phyloP scores from a whole-genome alignment of 2,113 vertebrate genomes.

The Rousettus leschenaultii region DNA sequence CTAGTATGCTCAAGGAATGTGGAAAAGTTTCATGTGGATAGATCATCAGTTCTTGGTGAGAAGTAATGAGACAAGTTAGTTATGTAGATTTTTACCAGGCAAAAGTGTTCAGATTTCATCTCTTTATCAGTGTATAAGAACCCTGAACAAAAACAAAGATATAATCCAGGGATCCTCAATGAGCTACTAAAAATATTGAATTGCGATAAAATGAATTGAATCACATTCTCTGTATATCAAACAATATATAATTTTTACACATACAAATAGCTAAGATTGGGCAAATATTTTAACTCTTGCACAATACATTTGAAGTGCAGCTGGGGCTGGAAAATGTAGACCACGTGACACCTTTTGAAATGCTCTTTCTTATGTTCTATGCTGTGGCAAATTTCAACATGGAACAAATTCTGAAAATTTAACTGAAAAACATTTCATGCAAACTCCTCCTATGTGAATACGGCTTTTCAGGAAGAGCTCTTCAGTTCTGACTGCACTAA shows the following conservation, averaged over 20 bases:
- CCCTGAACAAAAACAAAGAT: background rate
- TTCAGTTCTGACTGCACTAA: conserved; percentile 41
- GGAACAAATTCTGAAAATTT: conserved; percentile 56
- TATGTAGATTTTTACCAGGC: background rate
- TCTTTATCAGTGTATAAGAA: background rate
- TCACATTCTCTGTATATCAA: background rate
- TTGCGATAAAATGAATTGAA: conserved; percentile 28
- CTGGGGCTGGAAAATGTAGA: conserved; percentile 43
- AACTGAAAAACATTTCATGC: conserved; percentile 34
- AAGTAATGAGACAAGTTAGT: background rate
- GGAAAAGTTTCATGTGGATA: background rate
- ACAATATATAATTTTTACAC: conserved; percentile 51
- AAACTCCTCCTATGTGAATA: conserved; percentile 28
- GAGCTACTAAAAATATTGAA: conserved; percentile 32
- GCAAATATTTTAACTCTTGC: conserved; percentile 24
- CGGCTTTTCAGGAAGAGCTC: conserved; percentile 52
- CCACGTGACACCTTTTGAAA: conserved; percentile 38
- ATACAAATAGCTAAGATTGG: conserved; percentile 42
- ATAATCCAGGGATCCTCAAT: background rate
- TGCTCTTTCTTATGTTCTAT: conserved; percentile 30
- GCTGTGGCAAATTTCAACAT: conserved; percentile 45
- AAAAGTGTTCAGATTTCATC: background rate
- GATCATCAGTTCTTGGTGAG: background rate
- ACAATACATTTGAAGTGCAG: conserved; percentile 22
- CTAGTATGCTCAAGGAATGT: background rate